Evolutionary conservation across 2,888 invertebrate genomes (phyloP), one percentile per base, ranked within the genome.

Genomic region (Oscheius sp.): DNA sequence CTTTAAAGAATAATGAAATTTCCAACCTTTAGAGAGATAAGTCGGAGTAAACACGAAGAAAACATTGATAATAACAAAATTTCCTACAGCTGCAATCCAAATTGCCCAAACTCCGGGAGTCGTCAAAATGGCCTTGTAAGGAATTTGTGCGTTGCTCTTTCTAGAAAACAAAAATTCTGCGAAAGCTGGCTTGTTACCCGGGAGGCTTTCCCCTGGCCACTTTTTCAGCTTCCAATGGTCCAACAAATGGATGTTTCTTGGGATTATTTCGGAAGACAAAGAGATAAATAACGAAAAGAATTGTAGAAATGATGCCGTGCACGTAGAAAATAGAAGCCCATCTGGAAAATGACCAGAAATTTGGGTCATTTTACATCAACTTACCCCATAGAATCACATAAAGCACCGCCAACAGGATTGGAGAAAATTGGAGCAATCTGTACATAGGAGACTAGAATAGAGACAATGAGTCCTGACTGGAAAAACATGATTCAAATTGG

Each of bases 91-190:
- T 0, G 84, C 84, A 16, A 84, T 73, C 85, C 85, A 85, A 41
- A 85, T 77, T 25, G 85, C 85, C 85, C 85, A 86, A 5, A 85
- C 79, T 1, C 81, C 76, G 7, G 81, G 81, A 1, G 84, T 84
- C 59, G 72, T 80, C 9, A 79, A 52, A 55, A 84, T 84, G 0
- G 74, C 73, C 2, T 35, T 68, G 25, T 82, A 84, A 18, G 84
- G 84, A 52, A 83, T 84, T 41, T 56, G 56, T 6, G 75, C 73
- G 12, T 63, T 58, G 64, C 13, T 18, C 21, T 52, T 52, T 52
- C 53, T 52, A 52, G 9, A 45, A 45, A 45, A 45, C 9, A 52
- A 52, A 18, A 7, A 9, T 7, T 16, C 53, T 52, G 7, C 53
- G 21, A 25, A 41, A 70, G 41, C 13, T 21, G 25, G 23, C 21